Conservation (phyloP, 2,888 invertebrate species). For the Syrista parreyssii region DNA sequence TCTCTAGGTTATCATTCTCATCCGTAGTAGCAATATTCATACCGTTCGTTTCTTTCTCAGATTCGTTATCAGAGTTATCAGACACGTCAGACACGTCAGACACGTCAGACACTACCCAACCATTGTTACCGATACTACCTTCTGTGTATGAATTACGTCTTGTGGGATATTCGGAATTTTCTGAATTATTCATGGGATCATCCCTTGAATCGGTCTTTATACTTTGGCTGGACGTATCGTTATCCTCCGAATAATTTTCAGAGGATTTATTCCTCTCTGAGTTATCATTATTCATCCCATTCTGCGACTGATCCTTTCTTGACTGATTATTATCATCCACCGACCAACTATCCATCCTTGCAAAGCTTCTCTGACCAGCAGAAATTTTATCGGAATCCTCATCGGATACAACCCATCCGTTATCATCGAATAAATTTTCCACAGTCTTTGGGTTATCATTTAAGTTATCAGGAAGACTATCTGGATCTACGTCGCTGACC, state of each 20-base stretch:
- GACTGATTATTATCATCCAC: neutral
- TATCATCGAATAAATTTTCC: constrained; percentile 59
- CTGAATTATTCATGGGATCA: neutral
- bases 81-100: constrained; percentile 52
- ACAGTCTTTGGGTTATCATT: constrained; percentile 26
- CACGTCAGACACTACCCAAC: constrained; percentile 51
- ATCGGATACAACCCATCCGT: constrained; percentile 59
- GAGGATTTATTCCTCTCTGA: constrained; percentile 7
- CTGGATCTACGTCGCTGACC: neutral
- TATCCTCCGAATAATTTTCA: constrained; percentile 1
- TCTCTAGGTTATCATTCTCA: neutral
- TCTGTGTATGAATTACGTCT: constrained; percentile 25
- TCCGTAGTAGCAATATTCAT: neutral
- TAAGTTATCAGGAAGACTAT: neutral
- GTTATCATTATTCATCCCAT: neutral
- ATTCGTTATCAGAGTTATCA: constrained; percentile 48
- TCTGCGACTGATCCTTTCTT: neutral
- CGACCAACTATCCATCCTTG: neutral
- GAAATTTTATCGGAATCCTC: constrained; percentile 31
- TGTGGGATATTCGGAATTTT: neutral
- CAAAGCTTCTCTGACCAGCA: neutral
- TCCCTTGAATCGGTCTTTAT: neutral
- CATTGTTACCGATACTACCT: constrained; percentile 46
- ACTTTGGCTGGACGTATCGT: neutral
- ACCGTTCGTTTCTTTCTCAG: constrained; percentile 27